Base-by-base conservation (phyloP, 2,113 vertebrate species). In the Pteropus alecto region DNA sequence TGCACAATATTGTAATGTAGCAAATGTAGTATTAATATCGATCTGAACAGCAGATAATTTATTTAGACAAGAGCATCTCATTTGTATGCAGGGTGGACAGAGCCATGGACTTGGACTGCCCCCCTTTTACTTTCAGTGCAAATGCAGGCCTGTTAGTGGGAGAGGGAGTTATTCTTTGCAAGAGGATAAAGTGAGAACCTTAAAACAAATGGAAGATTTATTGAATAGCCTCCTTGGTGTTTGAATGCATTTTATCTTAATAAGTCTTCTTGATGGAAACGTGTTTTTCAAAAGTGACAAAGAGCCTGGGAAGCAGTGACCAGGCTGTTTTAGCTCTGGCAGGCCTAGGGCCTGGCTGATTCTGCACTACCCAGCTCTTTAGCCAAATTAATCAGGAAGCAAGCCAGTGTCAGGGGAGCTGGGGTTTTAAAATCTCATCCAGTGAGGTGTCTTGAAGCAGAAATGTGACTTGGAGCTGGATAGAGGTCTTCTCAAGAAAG, bases 21-120 rank as follows among this genome's bases (percentile, higher is more conserved):
- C 98, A 98, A 98, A 98, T 98, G 98, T 89, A 97, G 98, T 99
- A 98, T 98, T 99, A 98, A 98, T 99, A 99, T 99, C 97, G 98
- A 98, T 98, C 98, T 98, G 98, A 98, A 73, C 97, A 98, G 98
- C 97, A 93, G 98, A 98, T 98, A 98, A 99, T 99, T 98, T 99
- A 98, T 99, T 98, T 98, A 98, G 98, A 98, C 98, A 98, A 98
- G 97, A 98, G 96, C 93, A 97, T 95, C 98, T 99, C 97, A 98
- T 99, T 98, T 98, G 98, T 98, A 99, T 98, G 98, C 98, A 98
- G 97, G 98, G 97, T 98, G 98, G 98, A 98, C 96, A 21, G 96
- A 98, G 96, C 97, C 93, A 0, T 98, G 98, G 98, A 98, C 98
- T 98, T 97, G 97, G 98, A 98, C 98, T 98, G 98, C 97, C 98